A percentile compares a stretch with the other conserved stretches of the same genome.
phyloP scores from a whole-genome alignment of 2,113 vertebrate genomes.

The Dromiciops gliroides region DNA sequence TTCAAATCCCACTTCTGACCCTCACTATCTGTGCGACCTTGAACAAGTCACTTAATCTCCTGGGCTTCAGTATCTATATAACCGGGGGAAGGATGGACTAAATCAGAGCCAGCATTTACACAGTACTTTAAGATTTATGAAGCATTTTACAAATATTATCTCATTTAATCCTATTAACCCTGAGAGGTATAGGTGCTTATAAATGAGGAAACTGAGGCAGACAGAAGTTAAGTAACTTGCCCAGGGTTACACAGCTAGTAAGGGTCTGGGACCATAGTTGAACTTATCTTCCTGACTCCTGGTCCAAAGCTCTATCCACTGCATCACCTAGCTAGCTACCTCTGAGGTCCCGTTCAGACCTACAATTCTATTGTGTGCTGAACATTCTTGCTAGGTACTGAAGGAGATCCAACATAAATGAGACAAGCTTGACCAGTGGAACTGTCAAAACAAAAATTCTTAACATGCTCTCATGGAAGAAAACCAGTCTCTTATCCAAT shows the following conservation, averaged over 20 bases:
- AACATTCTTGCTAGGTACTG: background rate
- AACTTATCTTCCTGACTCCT: background rate
- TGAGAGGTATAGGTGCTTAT: background rate
- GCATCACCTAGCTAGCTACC: background rate
- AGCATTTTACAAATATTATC: background rate
- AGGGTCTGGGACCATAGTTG: background rate
- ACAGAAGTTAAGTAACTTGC: background rate
- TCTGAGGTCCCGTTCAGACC: background rate
- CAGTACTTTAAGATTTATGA: background rate
- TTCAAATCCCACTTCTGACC: background rate
- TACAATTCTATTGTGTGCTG: background rate
- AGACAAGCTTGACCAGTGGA: background rate
- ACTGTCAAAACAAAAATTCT: background rate
- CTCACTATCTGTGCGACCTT: background rate
- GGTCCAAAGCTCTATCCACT: background rate
- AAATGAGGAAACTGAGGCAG: background rate
- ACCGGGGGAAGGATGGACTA: background rate
- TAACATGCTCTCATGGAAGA: background rate
- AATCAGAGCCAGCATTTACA: background rate
- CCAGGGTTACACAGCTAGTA: background rate
- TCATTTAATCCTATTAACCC: background rate
- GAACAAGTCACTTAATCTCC: background rate
- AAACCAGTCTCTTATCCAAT: background rate
- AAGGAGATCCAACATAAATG: background rate
- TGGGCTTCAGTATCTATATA: background rate